Percentiles rank a stretch among this genome's conserved stretches.
Conservation (phyloP, 2,797 vertebrate genomes). For the Phylloscopus collybita region DNA sequence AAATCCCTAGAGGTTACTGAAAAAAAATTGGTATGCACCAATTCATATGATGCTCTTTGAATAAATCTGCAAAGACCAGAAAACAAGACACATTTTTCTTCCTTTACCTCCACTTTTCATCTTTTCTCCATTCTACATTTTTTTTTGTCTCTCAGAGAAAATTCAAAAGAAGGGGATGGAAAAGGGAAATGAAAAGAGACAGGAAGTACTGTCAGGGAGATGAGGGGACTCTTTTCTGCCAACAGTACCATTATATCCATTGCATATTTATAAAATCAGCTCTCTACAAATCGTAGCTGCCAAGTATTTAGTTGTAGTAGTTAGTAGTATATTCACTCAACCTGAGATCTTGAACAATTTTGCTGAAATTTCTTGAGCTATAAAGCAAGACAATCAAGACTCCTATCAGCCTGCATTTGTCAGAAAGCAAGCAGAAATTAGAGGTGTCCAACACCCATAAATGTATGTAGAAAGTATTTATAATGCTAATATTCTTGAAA, state of each 20-base stretch:
- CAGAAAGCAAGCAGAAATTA: neutral
- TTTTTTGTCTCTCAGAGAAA: neutral
- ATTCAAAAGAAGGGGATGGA: neutral
- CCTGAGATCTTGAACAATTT: neutral
- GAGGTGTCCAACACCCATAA: neutral
- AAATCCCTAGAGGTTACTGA: neutral
- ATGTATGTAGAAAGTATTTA: neutral
- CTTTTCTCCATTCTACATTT: neutral
- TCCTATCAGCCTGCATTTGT: neutral
- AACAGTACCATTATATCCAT: neutral
- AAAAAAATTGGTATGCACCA: neutral
- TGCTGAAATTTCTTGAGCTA: neutral
- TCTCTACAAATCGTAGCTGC: neutral
- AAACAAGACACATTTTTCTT: neutral
- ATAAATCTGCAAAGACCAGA: neutral
- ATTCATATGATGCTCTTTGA: neutral
- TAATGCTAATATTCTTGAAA: neutral
- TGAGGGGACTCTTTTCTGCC: neutral
- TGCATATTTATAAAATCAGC: neutral
- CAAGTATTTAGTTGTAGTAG: neutral
- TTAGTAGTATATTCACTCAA: neutral
- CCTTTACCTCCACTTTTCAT: neutral
- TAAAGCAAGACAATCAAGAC: neutral
- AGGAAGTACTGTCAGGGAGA: neutral
- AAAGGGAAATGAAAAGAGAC: neutral